Conservation (phyloP, 1,140 invertebrate genomes). For the Sitobion miscanthi region DNA sequence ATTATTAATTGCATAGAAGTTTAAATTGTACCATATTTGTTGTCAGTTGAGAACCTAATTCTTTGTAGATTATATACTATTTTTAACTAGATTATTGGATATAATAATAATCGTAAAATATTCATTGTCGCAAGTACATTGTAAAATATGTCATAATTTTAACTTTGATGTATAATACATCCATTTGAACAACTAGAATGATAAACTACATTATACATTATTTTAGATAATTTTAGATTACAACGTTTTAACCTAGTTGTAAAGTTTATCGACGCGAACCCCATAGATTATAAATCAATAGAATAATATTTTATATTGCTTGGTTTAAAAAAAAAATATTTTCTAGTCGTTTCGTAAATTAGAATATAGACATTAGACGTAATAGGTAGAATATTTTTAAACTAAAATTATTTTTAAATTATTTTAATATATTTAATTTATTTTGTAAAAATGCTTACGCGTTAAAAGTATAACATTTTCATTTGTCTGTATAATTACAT, state of each 20-base stretch:
- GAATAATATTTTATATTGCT: neutral
- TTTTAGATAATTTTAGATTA: constrained; percentile 3
- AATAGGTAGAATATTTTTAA: neutral
- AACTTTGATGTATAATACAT: neutral
- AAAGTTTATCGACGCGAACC: neutral
- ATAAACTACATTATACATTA: neutral
- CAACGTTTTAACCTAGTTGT: neutral
- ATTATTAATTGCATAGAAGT: neutral
- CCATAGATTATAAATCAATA: neutral
- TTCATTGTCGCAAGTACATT: neutral
- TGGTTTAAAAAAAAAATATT: too few species aligned
- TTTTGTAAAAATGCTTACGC: too few species aligned
- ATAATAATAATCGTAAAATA: neutral
- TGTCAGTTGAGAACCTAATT: too few species aligned
- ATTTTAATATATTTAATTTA: too few species aligned
- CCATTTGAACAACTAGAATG: neutral
- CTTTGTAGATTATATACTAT: too few species aligned
- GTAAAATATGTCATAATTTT: neutral
- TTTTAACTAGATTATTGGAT: too few species aligned
- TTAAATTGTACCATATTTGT: neutral
- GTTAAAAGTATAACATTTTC: too few species aligned
- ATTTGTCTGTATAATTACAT: too few species aligned
- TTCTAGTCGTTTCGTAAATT: too few species aligned
- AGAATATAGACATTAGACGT: neutral
- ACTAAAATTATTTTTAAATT: too few species aligned